Evolutionary conservation across 2,113 vertebrate species (phyloP).

Genomic region (Meles meles): DNA sequence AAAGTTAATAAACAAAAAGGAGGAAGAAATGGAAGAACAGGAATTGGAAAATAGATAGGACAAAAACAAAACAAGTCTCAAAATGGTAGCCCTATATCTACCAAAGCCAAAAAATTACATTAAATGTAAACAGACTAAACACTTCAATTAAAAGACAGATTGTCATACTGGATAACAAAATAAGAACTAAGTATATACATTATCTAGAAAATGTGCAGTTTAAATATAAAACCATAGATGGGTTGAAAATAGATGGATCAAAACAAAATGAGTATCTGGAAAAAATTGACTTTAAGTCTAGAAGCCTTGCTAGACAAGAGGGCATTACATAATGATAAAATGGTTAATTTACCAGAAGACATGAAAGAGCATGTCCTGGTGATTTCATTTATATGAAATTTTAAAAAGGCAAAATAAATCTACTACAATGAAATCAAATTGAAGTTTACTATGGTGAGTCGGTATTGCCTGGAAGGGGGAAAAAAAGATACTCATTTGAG

Average conservation of each 20-base stretch:
- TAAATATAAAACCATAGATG: neutral
- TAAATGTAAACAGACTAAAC: neutral
- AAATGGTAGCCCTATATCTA: neutral
- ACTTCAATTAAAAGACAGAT: neutral
- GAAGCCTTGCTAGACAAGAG: neutral
- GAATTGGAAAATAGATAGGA: neutral
- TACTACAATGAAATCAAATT: neutral
- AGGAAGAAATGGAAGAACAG: neutral
- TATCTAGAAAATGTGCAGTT: neutral
- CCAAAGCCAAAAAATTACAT: neutral
- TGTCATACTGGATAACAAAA: neutral
- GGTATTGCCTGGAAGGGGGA: neutral
- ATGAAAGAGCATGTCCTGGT: neutral
- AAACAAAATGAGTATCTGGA: neutral
- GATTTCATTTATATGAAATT: neutral
- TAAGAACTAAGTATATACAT: neutral
- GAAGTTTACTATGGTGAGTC: neutral
- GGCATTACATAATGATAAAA: neutral
- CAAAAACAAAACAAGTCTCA: neutral
- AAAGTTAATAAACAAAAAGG: neutral
- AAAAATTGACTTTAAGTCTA: neutral
- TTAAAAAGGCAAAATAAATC: neutral
- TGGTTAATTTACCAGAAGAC: neutral
- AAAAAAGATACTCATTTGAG: neutral
- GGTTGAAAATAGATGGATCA: neutral